phyloP scores from a whole-genome alignment of 2,113 vertebrate genomes.

The Pongo pygmaeus region DNA sequence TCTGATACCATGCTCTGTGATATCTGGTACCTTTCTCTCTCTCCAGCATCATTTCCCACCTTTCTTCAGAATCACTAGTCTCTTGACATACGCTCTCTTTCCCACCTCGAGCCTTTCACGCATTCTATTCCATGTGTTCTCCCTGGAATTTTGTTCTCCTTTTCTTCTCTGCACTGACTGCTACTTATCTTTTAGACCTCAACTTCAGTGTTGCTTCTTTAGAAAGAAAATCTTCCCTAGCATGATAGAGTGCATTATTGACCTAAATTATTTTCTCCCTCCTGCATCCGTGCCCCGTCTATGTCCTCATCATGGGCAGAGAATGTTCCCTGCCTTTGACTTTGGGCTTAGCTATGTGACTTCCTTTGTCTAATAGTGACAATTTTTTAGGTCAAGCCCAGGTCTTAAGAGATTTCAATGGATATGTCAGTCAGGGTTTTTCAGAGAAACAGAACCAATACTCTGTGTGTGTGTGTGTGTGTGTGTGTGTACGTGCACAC shows the following conservation, averaged over 20 bases:
- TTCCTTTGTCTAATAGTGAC: not conserved
- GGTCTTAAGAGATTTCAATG: not conserved
- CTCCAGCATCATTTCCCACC: not conserved
- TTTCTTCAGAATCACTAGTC: not conserved
- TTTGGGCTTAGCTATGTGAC: not conserved
- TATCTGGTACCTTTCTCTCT: not conserved
- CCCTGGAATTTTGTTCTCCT: not conserved
- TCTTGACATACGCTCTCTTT: not conserved
- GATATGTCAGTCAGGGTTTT: not conserved
- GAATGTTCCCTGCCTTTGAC: not conserved
- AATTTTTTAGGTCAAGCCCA: not conserved
- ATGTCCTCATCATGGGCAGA: not conserved
- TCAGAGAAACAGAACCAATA: not conserved
- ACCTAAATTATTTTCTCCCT: not conserved
- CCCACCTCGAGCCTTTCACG: not conserved
- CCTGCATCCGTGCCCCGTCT: not conserved
- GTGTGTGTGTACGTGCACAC: no score
- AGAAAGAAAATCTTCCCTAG: not conserved
- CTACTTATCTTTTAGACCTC: not conserved
- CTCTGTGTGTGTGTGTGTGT: not conserved
- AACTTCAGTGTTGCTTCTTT: not conserved
- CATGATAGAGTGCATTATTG: not conserved
- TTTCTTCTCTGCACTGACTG: not conserved
- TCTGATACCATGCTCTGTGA: not conserved
- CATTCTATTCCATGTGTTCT: not conserved